Evolutionary conservation across 2,888 invertebrate species (phyloP), one percentile per base, ranked within the genome.

Genomic region (Nemurella pictetii): DNA sequence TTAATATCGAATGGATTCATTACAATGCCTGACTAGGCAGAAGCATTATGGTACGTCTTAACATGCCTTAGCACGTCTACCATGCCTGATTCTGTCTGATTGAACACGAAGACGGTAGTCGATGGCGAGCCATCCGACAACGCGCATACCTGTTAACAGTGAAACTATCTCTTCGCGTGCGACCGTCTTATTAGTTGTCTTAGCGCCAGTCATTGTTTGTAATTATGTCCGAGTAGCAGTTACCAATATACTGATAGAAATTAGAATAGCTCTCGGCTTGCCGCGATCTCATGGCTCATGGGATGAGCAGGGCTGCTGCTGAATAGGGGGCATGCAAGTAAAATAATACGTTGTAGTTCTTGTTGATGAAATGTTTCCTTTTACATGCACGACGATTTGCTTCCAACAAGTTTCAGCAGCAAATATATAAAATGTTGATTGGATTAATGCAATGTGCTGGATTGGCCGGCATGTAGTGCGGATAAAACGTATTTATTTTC

Each of bases 121-220:
- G n/a, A n/a, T n/a, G n/a, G n/a, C n/a, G n/a, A n/a, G n/a, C n/a
- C n/a, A n/a, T n/a, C n/a, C n/a, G n/a, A n/a, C n/a, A 55, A 55
- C 55, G 9, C 55, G 55, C 20, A 55, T 55, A 55, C 55, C 55
- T 55, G 55, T 7, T 55, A 55, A 3, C 12, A 12, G 55, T 55
- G 3, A 20, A 55, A 20, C 1, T 55, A 55, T 55, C 55, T 55
- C 55, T 55, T 55, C 55, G 55, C 20, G 55, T 55, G 55, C 55
- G 55, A 55, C 55, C 55, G 55, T 3, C 55, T 55, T 55, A 55
- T 55, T 55, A 55, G 55, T 78, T 78, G 78, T 29, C 78, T 78
- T 29, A 30, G 28, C 28, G 78, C 78, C 30, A 78, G 78, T 78
- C 78, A 78, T 78, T 78, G 78, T 78, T 78, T 28, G 78, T 78